phyloP scores from a whole-genome alignment of 2,113 vertebrate genomes.

The Hippocampus barbouri region DNA sequence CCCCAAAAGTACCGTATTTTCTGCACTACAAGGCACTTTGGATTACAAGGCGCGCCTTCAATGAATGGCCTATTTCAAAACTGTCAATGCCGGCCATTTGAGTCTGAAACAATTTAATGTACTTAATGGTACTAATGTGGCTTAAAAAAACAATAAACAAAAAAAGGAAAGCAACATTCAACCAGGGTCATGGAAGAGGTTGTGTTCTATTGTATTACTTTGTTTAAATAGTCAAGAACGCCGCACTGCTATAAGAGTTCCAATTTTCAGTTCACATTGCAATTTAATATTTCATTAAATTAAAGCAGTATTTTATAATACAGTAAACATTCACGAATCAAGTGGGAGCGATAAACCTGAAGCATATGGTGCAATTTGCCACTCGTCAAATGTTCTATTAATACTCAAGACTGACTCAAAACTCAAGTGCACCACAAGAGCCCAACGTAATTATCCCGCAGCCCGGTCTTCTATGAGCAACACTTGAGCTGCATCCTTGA shows the following conservation, averaged over 20 bases:
- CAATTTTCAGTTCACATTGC: background rate
- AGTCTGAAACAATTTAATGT: background rate
- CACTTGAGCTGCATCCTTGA: conserved; percentile 37
- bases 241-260: background rate
- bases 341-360: conserved; percentile 19
- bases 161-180: background rate
- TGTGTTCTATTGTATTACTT: too few species aligned
- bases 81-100: background rate
- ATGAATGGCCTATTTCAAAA: too few species aligned
- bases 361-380: conserved; percentile 37
- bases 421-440: conserved; percentile 40
- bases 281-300: conserved; percentile 40
- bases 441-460: conserved; percentile 40
- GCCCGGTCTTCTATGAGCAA: conserved; percentile 26
- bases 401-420: conserved; percentile 46
- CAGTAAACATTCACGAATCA: conserved; percentile 19
- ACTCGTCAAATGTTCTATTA: conserved; percentile 54
- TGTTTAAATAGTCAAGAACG: background rate
- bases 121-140: background rate
- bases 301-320: conserved; percentile 31
- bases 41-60: too few species aligned
- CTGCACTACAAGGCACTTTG: too few species aligned
- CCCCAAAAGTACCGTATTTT: background rate
- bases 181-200: background rate
- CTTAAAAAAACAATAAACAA: background rate